Base-by-base conservation (phyloP, 2,888 invertebrate species). In the Agriopis leucophaearia region DNA sequence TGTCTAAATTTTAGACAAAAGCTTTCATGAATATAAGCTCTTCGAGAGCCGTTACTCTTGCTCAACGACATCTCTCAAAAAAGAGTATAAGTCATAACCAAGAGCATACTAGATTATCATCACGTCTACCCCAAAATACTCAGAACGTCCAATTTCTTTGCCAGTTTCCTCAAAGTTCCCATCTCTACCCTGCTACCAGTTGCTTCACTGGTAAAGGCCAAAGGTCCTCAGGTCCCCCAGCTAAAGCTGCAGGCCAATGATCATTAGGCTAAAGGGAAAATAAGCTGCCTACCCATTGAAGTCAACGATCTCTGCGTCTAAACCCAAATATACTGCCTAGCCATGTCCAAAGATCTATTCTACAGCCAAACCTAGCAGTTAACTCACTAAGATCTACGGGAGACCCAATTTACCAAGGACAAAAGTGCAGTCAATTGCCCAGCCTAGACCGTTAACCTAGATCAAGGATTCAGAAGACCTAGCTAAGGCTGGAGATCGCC, bases 141-240 rank as follows among this genome's bases (percentile, higher is more conserved):
- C n/a, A 8, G 12, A 12, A 12, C 15, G 9, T 15, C 9, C 55
- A 57, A 45, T 38, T 48, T 48, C 45, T 3, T 48, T 16, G 8
- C 47, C 57, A 58, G 57, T 58, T 58, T 47, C 15, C 16, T 56
- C 27, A 10, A 56, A 8, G 10, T 27, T 56, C 35, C 48, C 58
- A 47, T 36, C 55, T 47, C 61, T 48, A 45, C 38, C 18, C 27
- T 18, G n/a, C 42, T 13, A n/a, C 9, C 27, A 48, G 5, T n/a
- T 8, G 0, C n/a, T 70, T 91, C 90, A 96, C 94, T 96, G 96
- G 82, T 97, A 96, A 38, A 52, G 36, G n/a, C 36, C 52, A 10
- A 52, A 36, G 12, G 27, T 13, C 50, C 2, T 12, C 35, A 51
- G 50, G 12, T 13, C 50, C 44, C 12, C 13, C 44, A 44, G n/a